Evolutionary conservation across 2,113 vertebrate species (phyloP).

Genomic region (Rynchops niger): DNA sequence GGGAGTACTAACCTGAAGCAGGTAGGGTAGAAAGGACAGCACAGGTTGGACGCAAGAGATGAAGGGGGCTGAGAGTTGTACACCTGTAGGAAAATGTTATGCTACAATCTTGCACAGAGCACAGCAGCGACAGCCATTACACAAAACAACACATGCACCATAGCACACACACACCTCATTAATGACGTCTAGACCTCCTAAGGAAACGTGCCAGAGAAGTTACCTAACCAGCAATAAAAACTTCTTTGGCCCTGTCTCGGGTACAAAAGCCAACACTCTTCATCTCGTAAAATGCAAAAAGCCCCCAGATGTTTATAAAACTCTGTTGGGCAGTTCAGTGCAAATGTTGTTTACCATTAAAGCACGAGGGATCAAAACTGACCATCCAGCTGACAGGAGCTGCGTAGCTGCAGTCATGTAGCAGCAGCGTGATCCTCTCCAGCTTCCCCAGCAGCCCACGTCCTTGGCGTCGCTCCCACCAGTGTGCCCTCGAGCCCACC

Average conservation of each 20-base stretch:
- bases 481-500: not conserved
- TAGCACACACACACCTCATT: slow-evolving; percentile 19
- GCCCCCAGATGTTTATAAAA: slow-evolving; percentile 33
- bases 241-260: not conserved
- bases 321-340: not conserved
- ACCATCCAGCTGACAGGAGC: not conserved
- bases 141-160: not conserved
- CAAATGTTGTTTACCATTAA: not conserved
- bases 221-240: slow-evolving; percentile 59
- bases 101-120: not conserved
- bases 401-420: not conserved
- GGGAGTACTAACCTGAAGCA: not conserved
- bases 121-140: not conserved
- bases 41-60: not conserved
- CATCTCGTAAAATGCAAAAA: not conserved
- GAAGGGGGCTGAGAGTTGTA: not conserved
- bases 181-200: not conserved
- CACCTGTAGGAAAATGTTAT: not conserved
- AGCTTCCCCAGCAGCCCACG: not conserved
- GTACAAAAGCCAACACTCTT: slow-evolving; percentile 28
- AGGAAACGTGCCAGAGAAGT: not conserved
- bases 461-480: too few relatives aligned
- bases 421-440: not conserved
- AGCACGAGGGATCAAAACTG: not conserved
- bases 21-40: not conserved